phyloP scores from a whole-genome alignment of 2,113 vertebrate genomes.

The Chascanopsetta lugubris region DNA sequence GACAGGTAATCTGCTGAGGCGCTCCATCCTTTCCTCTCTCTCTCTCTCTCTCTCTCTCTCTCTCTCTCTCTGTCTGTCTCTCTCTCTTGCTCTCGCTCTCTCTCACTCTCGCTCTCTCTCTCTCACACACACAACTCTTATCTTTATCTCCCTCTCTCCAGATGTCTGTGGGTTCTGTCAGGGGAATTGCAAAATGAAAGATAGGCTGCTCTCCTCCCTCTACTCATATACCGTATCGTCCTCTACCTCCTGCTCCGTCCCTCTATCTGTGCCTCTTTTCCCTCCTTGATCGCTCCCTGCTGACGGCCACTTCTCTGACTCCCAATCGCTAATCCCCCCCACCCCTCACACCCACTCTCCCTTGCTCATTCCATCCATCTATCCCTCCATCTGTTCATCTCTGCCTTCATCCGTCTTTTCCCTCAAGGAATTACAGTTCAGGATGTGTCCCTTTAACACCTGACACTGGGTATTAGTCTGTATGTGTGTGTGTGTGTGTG shows the following conservation, averaged over 20 bases:
- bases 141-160: constrained; percentile 9
- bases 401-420: constrained; percentile 20
- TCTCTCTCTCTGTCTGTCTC: constrained; percentile 19
- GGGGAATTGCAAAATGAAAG: constrained; percentile 56
- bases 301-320: constrained; percentile 43
- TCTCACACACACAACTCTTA: too few species aligned
- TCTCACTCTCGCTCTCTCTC: constrained; percentile 11
- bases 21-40: constrained; percentile 43
- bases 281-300: constrained; percentile 47
- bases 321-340: constrained; percentile 32
- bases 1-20: constrained; percentile 78
- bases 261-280: constrained; percentile 23
- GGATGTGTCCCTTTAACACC: constrained; percentile 55
- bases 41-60: constrained; percentile 19
- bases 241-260: constrained; percentile 30
- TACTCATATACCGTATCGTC: constrained; percentile 14
- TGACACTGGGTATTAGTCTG: constrained; percentile 44
- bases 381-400: constrained; percentile 24
- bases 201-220: constrained; percentile 43
- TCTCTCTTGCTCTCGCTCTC: constrained; percentile 19
- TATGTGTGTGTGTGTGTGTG: constrained; percentile 30
- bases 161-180: constrained; percentile 51
- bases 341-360: background rate
- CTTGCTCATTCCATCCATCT: constrained; percentile 14
- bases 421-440: constrained; percentile 30